Conservation (phyloP, 2,113 vertebrate species). For the Dinomys branickii region DNA sequence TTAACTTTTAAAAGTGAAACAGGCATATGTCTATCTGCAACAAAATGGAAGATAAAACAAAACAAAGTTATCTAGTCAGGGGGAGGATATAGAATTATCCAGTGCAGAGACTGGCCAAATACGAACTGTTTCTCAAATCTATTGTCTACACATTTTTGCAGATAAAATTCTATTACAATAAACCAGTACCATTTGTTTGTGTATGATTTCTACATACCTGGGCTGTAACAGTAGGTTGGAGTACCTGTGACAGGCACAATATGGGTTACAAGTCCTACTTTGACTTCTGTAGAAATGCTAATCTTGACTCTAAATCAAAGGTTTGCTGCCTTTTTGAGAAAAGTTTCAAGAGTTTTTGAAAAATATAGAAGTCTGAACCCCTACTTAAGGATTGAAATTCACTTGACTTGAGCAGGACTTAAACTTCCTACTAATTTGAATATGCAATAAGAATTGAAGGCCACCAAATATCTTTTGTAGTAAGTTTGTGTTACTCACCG, state of each 20-base stretch:
- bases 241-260: background rate
- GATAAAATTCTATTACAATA: background rate
- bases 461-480: background rate
- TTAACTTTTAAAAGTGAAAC: conserved; percentile 38
- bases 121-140: background rate
- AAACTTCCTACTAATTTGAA: background rate
- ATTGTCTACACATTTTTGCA: background rate
- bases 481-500: background rate
- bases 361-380: background rate
- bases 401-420: background rate
- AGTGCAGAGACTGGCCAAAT: background rate
- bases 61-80: background rate
- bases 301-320: background rate
- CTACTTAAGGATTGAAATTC: background rate
- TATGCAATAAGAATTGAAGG: background rate
- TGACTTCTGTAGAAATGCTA: background rate
- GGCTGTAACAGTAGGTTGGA: background rate
- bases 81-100: background rate
- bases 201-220: background rate
- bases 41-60: conserved; percentile 50
- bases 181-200: background rate
- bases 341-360: background rate
- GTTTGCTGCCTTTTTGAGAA: background rate
- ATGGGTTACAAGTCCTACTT: background rate
- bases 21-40: background rate